Evolutionary conservation across 2,113 vertebrate species (phyloP).

Genomic region (Shinisaurus crocodilurus): DNA sequence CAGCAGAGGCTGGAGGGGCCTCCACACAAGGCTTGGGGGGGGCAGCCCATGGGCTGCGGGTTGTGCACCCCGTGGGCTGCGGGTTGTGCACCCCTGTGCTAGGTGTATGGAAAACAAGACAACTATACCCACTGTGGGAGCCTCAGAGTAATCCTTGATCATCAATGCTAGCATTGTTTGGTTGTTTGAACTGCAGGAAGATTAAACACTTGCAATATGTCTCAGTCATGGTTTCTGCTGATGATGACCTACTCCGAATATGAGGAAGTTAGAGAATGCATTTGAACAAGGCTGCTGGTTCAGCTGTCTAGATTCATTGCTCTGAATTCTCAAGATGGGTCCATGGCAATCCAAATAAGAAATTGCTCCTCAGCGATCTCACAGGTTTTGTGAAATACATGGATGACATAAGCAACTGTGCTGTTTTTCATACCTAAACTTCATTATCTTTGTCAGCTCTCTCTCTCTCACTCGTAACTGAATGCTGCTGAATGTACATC

Average conservation of each 20-base stretch:
- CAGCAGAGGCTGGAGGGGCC: too few species aligned
- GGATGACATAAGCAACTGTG: background rate
- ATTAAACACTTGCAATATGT: background rate
- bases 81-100: too few species aligned
- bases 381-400: background rate
- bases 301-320: background rate
- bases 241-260: background rate
- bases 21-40: too few species aligned
- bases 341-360: rapidly evolving
- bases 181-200: background rate
- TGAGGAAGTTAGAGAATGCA: background rate
- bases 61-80: too few species aligned
- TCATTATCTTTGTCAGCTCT: slow-evolving; percentile 49
- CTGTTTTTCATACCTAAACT: rapidly evolving
- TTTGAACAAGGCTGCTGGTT: background rate
- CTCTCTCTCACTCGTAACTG: slow-evolving; percentile 44
- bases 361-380: background rate
- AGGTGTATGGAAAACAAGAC: background rate
- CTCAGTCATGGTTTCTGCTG: background rate
- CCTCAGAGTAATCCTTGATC: background rate
- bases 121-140: background rate
- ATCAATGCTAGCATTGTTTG: background rate
- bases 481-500: background rate
- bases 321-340: background rate
- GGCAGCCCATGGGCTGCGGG: too few species aligned